A percentile compares a stretch with the other conserved stretches of the same genome.
phyloP scores from a whole-genome alignment of 2,113 vertebrate species.

The Elephantulus edwardii region DNA sequence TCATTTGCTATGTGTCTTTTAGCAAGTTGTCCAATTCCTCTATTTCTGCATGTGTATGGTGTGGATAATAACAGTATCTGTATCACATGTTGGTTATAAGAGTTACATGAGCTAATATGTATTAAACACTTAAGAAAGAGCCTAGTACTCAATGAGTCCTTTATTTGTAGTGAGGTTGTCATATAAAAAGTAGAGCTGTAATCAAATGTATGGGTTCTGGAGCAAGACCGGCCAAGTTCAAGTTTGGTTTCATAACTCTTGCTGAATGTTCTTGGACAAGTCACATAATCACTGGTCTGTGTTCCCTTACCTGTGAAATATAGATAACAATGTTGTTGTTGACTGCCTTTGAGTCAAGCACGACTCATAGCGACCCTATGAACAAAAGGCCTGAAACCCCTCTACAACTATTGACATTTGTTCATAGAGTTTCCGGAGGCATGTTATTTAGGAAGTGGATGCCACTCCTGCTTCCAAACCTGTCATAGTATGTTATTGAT shows the following conservation, averaged over 20 bases:
- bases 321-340: background rate
- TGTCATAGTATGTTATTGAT: too few relatives aligned
- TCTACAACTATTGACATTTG: too few relatives aligned
- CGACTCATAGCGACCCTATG: too few relatives aligned
- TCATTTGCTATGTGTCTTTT: background rate
- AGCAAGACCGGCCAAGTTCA: background rate
- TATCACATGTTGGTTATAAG: background rate
- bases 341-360: too few relatives aligned
- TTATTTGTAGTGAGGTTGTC: background rate
- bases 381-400: too few relatives aligned
- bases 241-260: background rate
- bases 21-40: background rate
- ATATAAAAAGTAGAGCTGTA: background rate
- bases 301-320: background rate
- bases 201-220: background rate
- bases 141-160: background rate
- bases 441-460: too few relatives aligned
- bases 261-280: background rate
- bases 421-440: too few relatives aligned
- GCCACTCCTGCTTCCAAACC: too few relatives aligned
- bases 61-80: background rate
- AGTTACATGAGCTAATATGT: background rate
- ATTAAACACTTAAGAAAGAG: background rate
- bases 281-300: background rate
- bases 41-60: background rate